A percentile compares a stretch with the other conserved stretches of the same genome.
Evolutionary conservation across 1,140 invertebrate genomes (phyloP).

Genomic region (Temnothorax curvispinosus): DNA sequence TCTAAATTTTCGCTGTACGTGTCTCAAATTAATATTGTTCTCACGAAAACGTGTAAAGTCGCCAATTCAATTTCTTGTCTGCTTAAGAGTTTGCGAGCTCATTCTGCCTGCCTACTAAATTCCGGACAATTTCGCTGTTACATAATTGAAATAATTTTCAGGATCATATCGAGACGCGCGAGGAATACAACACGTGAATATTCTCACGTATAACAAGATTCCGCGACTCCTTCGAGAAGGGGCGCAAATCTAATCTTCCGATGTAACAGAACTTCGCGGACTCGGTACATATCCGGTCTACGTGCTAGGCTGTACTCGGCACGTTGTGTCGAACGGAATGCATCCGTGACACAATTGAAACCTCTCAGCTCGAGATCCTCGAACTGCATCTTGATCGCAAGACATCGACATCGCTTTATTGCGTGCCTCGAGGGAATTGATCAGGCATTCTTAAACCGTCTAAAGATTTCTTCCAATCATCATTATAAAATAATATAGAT

Average conservation of each 20-base stretch:
- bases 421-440: constrained; percentile 61
- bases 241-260: constrained; percentile 59
- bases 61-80: constrained; percentile 1
- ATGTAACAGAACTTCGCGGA: constrained; percentile 50
- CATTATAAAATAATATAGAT: background rate
- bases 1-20: background rate
- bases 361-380: background rate
- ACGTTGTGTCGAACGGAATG: constrained; percentile 53
- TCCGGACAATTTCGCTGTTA: background rate
- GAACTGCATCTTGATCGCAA: constrained; percentile 60
- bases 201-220: constrained; percentile 39
- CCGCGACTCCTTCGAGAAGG: constrained; percentile 27
- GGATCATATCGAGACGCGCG: background rate
- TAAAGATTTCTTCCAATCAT: background rate
- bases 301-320: constrained; percentile 34
- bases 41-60: background rate
- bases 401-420: constrained; percentile 69
- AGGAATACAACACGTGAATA: constrained; percentile 38
- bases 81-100: background rate
- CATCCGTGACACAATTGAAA: constrained; percentile 62
- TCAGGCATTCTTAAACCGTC: constrained; percentile 52
- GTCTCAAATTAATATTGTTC: constrained; percentile 10
- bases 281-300: constrained; percentile 57
- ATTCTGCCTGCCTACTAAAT: constrained; percentile 17
- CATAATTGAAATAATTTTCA: constrained; percentile 41